A percentile compares a stretch with the other conserved stretches of the same genome.
These are phyloP conservation scores for Leptinotarsa rubiginosa DNA, from an alignment of 2,888 invertebrate species.

Conservation along the genomic window DNA sequence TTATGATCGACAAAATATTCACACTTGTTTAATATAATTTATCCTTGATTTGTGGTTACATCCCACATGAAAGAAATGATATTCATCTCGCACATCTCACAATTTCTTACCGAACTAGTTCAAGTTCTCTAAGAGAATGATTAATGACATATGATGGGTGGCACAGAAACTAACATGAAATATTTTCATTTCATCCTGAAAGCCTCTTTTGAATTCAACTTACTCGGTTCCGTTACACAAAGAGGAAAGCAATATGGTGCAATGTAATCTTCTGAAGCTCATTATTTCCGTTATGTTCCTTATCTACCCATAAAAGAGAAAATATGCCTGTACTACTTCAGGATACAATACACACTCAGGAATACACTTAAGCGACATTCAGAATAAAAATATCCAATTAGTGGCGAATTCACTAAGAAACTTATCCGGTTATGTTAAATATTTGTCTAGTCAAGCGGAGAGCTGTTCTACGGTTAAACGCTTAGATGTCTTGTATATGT, in stretches of 20 bases:
- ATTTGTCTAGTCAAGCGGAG: slow-evolving; percentile 28
- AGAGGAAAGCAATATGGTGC: neutral
- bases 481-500: slow-evolving; percentile 23
- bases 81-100: too few relatives aligned
- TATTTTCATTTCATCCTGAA: neutral
- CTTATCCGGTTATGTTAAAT: slow-evolving; percentile 32
- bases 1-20: too few relatives aligned
- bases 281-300: slow-evolving; percentile 10
- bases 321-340: slow-evolving; percentile 10
- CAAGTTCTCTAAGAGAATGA: neutral
- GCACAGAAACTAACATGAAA: neutral
- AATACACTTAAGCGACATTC: neutral
- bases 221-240: neutral
- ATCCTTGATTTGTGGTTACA: too few relatives aligned
- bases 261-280: neutral
- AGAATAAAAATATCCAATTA: slow-evolving; percentile 19
- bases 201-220: neutral
- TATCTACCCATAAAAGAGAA: neutral
- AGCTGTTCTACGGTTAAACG: slow-evolving; percentile 15
- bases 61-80: too few relatives aligned
- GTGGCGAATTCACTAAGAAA: slow-evolving; percentile 19
- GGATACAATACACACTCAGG: slow-evolving; percentile 3
- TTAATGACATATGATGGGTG: neutral
- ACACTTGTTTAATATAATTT: too few relatives aligned
- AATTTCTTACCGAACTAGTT: too few relatives aligned